Conservation (phyloP, 2,888 invertebrate genomes). For the Lasioglossum leucozonium region DNA sequence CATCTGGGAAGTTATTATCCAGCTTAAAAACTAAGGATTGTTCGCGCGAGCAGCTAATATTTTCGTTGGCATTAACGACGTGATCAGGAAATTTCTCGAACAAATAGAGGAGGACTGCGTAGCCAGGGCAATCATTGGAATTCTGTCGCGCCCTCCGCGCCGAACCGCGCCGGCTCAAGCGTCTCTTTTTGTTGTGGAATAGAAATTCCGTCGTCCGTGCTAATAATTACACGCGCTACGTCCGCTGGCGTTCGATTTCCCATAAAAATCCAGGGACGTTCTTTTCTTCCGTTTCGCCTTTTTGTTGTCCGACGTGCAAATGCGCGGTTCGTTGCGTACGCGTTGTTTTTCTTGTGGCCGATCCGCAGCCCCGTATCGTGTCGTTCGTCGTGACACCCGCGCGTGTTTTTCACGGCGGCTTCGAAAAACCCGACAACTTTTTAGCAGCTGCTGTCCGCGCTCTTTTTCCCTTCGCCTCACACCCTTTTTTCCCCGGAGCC, state of each 20-base stretch:
- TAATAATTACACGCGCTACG: constrained; percentile 13
- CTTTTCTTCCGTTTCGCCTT: constrained; percentile 24
- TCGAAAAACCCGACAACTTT: constrained; percentile 61
- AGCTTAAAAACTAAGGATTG: neutral
- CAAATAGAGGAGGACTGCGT: neutral
- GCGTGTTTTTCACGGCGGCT: constrained; percentile 57
- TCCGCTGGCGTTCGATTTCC: neutral
- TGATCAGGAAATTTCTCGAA: neutral
- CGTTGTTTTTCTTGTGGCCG: constrained; percentile 55
- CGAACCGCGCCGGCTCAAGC: neutral
- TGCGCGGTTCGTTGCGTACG: constrained; percentile 52
- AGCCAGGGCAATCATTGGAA: neutral
- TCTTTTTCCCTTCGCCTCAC: constrained; percentile 25
- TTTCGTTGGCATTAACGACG: neutral
- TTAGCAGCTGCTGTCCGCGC: constrained; percentile 39
- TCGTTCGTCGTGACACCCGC: constrained; percentile 42
- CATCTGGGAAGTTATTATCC: too few species aligned
- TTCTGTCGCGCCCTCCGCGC: neutral
- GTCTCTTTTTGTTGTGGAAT: too few species aligned
- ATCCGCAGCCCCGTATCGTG: neutral
- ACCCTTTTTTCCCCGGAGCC: constrained; percentile 1
- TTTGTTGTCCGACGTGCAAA: constrained; percentile 56
- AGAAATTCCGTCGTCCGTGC: neutral
- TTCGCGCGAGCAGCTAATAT: neutral
- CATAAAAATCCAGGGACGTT: constrained; percentile 37